Evolutionary conservation across 1,140 invertebrate genomes (phyloP).

Genomic region (Drosophila lini): DNA sequence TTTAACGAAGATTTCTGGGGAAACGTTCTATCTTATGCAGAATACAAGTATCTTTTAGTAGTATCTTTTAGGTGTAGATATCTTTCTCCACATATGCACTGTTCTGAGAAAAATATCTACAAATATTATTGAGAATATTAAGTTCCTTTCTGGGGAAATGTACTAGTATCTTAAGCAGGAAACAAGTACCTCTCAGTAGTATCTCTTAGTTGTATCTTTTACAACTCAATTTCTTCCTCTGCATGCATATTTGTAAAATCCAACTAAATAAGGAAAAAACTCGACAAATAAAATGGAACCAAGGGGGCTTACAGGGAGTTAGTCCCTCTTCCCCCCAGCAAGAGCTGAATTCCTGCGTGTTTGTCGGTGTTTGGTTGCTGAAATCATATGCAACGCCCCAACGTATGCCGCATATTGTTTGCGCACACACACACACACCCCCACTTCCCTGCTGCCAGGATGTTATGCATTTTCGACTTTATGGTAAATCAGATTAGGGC

Average conservation of each 20-base stretch:
- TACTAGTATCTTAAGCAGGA: neutral
- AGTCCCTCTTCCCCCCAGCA: neutral
- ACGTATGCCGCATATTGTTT: slow-evolving; percentile 54
- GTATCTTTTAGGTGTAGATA: no score
- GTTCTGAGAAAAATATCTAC: no score
- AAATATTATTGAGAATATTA: neutral
- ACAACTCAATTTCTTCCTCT: slow-evolving; percentile 3
- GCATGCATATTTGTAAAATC: slow-evolving; percentile 29
- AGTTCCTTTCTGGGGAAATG: neutral
- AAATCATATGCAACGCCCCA: slow-evolving; percentile 47
- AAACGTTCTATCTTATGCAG: no score
- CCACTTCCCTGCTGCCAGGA: neutral
- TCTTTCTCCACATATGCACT: no score
- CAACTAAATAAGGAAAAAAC: slow-evolving; percentile 62
- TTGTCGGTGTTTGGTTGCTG: slow-evolving; percentile 46
- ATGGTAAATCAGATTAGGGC: slow-evolving; percentile 74
- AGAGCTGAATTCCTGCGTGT: neutral
- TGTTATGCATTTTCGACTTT: slow-evolving; percentile 68
- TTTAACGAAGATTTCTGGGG: no score
- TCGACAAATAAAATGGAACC: slow-evolving; percentile 49
- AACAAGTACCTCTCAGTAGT: no score
- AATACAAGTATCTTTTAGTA: no score
- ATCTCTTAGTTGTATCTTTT: no score
- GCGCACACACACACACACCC: neutral
- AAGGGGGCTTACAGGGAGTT: slow-evolving; percentile 37